Evolutionary conservation across 2,888 invertebrate genomes (phyloP).

Genomic region (Amblyjoppa fuscipennis): DNA sequence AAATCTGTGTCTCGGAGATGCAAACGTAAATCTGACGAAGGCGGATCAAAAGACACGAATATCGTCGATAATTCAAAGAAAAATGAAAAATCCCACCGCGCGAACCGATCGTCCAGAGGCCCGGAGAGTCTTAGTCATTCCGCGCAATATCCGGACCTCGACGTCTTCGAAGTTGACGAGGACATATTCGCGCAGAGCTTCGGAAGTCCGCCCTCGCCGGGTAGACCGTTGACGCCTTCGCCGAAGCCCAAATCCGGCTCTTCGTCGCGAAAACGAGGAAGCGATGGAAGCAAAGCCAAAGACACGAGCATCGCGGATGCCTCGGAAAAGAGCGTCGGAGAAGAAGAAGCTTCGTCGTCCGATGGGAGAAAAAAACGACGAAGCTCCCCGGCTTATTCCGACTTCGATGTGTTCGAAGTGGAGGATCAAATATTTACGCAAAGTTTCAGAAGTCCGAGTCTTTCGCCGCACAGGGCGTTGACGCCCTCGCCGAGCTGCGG

Average conservation of each 20-base stretch:
- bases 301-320: neutral
- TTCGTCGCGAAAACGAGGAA: conserved; percentile 5
- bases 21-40: neutral
- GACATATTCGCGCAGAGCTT: conserved; percentile 19
- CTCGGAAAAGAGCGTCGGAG: neutral
- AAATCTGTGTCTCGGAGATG: neutral
- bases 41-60: neutral
- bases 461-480: neutral
- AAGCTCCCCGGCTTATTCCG: neutral
- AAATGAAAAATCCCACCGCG: neutral
- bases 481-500: neutral
- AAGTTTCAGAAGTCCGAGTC: neutral
- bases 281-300: neutral
- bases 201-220: neutral
- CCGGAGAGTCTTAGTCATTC: neutral
- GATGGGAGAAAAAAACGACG: neutral
- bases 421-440: neutral
- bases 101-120: neutral
- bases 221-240: too few relatives aligned
- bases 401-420: conserved; percentile 24
- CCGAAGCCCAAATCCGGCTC: neutral
- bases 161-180: conserved; percentile 30
- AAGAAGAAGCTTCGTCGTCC: neutral
- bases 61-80: neutral
- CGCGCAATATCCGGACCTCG: conserved; percentile 29